Percentiles rank a stretch among this genome's conserved stretches.
Evolutionary conservation across 2,113 vertebrate species (phyloP).

Genomic region (Sorex araneus): DNA sequence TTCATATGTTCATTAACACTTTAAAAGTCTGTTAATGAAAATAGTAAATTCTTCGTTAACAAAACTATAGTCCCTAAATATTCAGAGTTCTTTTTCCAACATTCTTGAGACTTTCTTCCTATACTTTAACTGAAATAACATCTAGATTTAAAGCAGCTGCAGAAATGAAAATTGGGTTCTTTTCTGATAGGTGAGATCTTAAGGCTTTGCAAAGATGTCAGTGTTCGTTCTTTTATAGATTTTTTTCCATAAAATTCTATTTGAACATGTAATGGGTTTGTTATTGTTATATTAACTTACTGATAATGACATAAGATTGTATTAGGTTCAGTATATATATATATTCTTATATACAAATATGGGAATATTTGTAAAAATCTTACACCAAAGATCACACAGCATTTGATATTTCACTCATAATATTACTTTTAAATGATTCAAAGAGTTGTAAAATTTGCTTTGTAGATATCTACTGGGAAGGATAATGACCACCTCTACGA

Average conservation of each 20-base stretch:
- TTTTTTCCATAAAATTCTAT: no score
- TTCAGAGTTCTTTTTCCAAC: slow-evolving; percentile 13
- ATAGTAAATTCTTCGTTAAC: not conserved
- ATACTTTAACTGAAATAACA: slow-evolving; percentile 21
- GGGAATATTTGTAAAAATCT: not conserved
- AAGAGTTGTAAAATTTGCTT: not conserved
- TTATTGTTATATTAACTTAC: not conserved
- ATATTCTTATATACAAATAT: no score
- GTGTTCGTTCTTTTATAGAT: no score
- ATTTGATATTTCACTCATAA: not conserved
- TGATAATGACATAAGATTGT: not conserved
- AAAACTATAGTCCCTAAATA: not conserved
- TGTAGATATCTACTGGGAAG: not conserved
- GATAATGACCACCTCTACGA: not conserved
- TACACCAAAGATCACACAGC: not conserved
- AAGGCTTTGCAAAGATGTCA: not conserved
- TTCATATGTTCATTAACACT: not conserved
- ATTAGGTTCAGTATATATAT: not conserved
- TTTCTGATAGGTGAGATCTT: not conserved
- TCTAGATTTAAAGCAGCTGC: not conserved
- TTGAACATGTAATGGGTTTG: not conserved
- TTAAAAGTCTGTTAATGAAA: not conserved
- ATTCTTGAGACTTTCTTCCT: not conserved
- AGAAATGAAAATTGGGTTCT: not conserved
- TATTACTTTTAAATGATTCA: not conserved